Conservation (phyloP, 2,113 vertebrate genomes). For the Turnix velox region DNA sequence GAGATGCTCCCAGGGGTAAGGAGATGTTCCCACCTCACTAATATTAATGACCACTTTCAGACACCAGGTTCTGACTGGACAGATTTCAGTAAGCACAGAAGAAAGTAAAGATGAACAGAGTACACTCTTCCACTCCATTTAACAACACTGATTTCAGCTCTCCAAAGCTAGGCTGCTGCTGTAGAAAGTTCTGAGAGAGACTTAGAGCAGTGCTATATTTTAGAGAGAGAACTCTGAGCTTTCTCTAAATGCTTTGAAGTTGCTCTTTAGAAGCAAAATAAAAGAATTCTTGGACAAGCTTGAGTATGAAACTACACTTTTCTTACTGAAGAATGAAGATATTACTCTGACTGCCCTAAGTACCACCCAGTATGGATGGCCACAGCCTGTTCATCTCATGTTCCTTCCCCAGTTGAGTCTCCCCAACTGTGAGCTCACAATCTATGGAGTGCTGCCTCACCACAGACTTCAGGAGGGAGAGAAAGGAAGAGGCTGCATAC, state of each 20-base stretch:
- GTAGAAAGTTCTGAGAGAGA: background rate
- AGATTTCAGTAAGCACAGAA: background rate
- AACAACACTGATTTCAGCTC: background rate
- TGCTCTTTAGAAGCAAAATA: background rate
- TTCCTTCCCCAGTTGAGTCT: background rate
- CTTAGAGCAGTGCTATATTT: background rate
- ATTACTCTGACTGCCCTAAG: background rate
- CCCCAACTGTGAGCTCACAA: background rate
- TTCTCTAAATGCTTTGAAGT: background rate
- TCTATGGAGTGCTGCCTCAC: background rate
- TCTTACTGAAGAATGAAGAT: background rate
- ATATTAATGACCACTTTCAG: background rate
- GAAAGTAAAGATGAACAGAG: background rate
- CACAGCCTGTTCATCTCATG: no score
- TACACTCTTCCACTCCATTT: background rate
- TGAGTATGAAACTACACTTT: background rate
- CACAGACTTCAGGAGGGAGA: background rate
- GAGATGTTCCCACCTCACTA: no score
- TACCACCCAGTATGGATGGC: background rate
- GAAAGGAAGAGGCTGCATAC: background rate
- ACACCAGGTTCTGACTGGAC: background rate
- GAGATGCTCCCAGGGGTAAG: background rate
- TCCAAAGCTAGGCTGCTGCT: background rate
- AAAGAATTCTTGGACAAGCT: background rate
- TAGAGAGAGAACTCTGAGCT: background rate